Percentiles rank a stretch among this genome's conserved stretches.
Conservation (phyloP, 2,888 invertebrate species). For the Oscheius sp. region DNA sequence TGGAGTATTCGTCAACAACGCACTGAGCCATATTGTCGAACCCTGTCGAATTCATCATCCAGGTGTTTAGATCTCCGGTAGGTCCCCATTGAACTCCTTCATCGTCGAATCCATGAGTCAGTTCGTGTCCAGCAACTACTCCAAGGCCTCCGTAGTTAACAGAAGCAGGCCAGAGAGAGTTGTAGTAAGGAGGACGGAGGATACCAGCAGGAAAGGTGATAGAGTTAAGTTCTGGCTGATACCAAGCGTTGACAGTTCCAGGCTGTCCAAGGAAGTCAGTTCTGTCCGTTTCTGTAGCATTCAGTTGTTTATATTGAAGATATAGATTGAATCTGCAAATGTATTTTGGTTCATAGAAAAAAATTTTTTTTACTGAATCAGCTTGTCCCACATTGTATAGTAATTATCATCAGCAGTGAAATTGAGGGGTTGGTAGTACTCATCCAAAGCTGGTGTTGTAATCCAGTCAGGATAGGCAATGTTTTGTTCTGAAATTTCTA, state of each 20-base stretch:
- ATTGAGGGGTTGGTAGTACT: constrained; percentile 39
- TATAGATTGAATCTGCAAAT: constrained; percentile 44
- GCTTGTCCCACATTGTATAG: constrained; percentile 47
- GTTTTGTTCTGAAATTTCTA: constrained; percentile 48
- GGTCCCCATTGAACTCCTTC: constrained; percentile 64
- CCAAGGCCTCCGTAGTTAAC: constrained; percentile 88
- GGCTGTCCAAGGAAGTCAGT: constrained; percentile 61
- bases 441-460: constrained; percentile 35
- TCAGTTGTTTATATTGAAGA: constrained; percentile 49
- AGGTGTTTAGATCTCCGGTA: constrained; percentile 50
- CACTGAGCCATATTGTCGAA: constrained; percentile 58
- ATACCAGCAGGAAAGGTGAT: constrained; percentile 69
- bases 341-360: neutral
- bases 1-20: constrained; percentile 55
- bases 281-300: constrained; percentile 41
- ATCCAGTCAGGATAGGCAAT: constrained; percentile 62
- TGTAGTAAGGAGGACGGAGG: constrained; percentile 62
- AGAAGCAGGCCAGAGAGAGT: constrained; percentile 59
- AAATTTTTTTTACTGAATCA: constrained; percentile 28
- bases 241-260: constrained; percentile 65
- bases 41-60: constrained; percentile 52
- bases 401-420: constrained; percentile 41
- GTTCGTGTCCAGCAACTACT: constrained; percentile 95
- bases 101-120: constrained; percentile 95
- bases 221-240: constrained; percentile 64